phyloP scores from a whole-genome alignment of 2,888 invertebrate species.

The Exocentrus adspersus region DNA sequence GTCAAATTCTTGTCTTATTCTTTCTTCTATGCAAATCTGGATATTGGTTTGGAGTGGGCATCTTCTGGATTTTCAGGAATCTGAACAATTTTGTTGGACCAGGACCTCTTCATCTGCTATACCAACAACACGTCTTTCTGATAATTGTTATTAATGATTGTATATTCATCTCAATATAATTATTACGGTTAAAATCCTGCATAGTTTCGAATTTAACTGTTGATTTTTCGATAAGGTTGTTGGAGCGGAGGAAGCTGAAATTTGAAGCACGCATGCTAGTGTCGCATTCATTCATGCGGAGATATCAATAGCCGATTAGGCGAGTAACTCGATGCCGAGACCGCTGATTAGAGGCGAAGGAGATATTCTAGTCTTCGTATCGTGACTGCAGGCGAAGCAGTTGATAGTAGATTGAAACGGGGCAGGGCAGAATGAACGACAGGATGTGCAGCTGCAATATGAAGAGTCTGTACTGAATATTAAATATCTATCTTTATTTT shows the following conservation, averaged over 20 bases:
- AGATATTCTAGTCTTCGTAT: conserved; percentile 12
- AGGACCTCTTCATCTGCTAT: too few species aligned
- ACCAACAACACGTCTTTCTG: too few species aligned
- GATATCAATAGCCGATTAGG: conserved; percentile 29
- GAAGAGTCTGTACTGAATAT: conserved; percentile 51
- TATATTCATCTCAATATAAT: too few species aligned
- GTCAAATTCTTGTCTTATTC: too few species aligned
- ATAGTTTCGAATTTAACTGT: too few species aligned
- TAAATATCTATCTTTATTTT: conserved; percentile 57
- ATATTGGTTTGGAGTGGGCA: too few species aligned
- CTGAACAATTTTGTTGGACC: too few species aligned
- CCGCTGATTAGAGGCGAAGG: conserved; percentile 5
- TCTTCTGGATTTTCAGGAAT: too few species aligned
- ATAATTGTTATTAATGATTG: too few species aligned
- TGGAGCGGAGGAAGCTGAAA: neutral
- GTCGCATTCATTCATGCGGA: conserved; percentile 24
- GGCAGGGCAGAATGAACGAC: conserved; percentile 30
- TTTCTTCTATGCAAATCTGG: too few species aligned
- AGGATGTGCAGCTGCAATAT: conserved; percentile 45
- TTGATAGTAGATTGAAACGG: conserved; percentile 25
- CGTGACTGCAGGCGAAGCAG: conserved; percentile 25
- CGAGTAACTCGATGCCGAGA: conserved; percentile 12
- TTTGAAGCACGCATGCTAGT: conserved; percentile 21
- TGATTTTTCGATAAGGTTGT: neutral
- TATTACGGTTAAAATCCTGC: too few species aligned